Percentiles rank a stretch among this genome's conserved stretches.
Evolutionary conservation across 2,888 invertebrate genomes (phyloP).

Genomic region (Loripinus fragilis): DNA sequence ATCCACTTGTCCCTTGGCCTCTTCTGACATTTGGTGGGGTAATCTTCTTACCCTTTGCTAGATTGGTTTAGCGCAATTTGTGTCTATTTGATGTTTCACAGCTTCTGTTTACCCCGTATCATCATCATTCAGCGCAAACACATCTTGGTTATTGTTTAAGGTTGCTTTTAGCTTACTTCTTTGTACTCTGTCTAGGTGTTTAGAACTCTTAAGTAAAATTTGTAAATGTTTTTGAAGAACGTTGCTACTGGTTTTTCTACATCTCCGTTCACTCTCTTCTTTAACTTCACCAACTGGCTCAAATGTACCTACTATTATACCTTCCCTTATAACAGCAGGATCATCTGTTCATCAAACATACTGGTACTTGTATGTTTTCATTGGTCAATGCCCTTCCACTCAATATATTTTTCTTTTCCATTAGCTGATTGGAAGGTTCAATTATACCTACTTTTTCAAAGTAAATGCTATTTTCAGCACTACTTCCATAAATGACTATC

Average conservation of each 20-base stretch:
- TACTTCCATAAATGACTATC: no score
- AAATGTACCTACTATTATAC: neutral
- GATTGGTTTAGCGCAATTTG: constrained; percentile 12
- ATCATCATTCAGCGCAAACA: constrained; percentile 9
- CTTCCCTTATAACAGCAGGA: neutral
- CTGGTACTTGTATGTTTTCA: no score
- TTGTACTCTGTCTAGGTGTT: neutral
- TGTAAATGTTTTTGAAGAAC: neutral
- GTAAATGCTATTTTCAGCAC: no score
- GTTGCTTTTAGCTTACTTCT: neutral
- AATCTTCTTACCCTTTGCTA: constrained; percentile 19
- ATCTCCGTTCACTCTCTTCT: neutral
- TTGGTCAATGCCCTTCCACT: no score
- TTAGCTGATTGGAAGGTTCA: no score
- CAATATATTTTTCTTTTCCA: no score
- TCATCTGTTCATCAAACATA: no score
- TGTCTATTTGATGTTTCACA: constrained; percentile 18
- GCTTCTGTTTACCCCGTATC: neutral
- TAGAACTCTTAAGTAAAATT: neutral
- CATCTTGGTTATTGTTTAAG: neutral
- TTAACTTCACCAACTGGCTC: constrained; percentile 2
- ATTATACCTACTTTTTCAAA: no score
- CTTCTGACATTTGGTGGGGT: constrained; percentile 27
- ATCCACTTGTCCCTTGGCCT: constrained; percentile 22
- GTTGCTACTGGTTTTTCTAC: neutral